Evolutionary conservation across 1,140 invertebrate genomes (phyloP), one percentile per base, ranked within the genome.

Genomic region (Battus philenor): DNA sequence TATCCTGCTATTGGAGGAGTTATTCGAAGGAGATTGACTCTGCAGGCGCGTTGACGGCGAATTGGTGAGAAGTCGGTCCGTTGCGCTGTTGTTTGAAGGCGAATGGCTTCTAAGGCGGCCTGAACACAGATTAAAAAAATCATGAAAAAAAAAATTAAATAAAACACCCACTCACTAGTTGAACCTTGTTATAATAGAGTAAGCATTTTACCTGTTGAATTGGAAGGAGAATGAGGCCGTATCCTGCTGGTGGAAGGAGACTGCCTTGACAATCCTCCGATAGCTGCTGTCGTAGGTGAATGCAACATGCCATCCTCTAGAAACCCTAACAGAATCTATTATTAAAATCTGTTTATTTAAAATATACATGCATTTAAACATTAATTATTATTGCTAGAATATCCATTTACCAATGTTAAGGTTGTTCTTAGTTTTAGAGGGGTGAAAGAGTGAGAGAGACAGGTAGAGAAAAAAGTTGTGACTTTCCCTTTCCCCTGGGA

Each of bases 281-380:
- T 69, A 4, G 76, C 78, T 0, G 78, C 74, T 0, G 78, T 83
- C 2, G 67, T 78, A 0, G 76, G 74, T 0, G 76, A 80, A 9
- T 78, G 75, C 0, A 79, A 61, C 62, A 80, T 67, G n/a, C 79
- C 76, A 22, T 83, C 79, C 54, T 80, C 76, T 1, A 74, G 76
- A 32, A 80, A 83, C 36, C 79, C 79, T 83, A 27, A 1, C 27
- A 22, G 4, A 30, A 11, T n/a, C n/a, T n/a, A n/a, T n/a, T n/a
- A n/a, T n/a, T n/a, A n/a, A n/a, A n/a, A n/a, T n/a, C n/a, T n/a
- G n/a, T n/a, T n/a, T n/a, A n/a, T n/a, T n/a, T n/a, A n/a, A n/a
- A n/a, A n/a, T n/a, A n/a, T n/a, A n/a, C n/a, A n/a, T n/a, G n/a
- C n/a, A n/a, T n/a, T n/a, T n/a, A n/a, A n/a, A n/a, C n/a, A n/a